Conservation (phyloP, 2,797 vertebrate genomes). For the Sciurus carolinensis region DNA sequence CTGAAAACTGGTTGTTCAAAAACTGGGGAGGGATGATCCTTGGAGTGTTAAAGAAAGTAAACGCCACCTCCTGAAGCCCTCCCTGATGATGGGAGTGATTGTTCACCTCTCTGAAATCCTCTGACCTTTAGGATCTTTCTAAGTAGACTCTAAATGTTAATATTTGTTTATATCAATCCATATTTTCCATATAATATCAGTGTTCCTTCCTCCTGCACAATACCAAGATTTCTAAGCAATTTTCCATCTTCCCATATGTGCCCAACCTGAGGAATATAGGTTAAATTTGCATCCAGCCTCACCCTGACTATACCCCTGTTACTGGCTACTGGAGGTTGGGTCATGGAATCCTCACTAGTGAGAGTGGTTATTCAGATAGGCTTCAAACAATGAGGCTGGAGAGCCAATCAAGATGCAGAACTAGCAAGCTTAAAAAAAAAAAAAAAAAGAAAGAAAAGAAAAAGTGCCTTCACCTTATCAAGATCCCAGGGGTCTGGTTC, state of each 20-base stretch:
- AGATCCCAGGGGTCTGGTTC: constrained; percentile 18
- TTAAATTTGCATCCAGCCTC: neutral
- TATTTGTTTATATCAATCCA: too few relatives aligned
- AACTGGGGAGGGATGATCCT: neutral
- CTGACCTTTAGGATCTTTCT: neutral
- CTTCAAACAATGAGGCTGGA: constrained; percentile 38
- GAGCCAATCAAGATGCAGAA: neutral
- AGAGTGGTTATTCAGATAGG: constrained; percentile 17
- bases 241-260: neutral
- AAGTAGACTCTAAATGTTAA: neutral
- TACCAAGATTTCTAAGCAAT: neutral
- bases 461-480: constrained; percentile 11
- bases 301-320: too few relatives aligned
- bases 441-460: neutral
- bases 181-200: neutral
- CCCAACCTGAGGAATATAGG: neutral
- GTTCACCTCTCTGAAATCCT: neutral
- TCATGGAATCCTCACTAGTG: neutral
- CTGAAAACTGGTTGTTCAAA: constrained; percentile 5
- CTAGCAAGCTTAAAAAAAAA: neutral
- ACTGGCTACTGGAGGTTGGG: neutral
- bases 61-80: neutral
- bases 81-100: neutral
- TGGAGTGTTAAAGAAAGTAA: neutral
- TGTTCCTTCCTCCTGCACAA: too few relatives aligned